Evolutionary conservation across 2,113 vertebrate species (phyloP).

Genomic region (Silurus asotus): DNA sequence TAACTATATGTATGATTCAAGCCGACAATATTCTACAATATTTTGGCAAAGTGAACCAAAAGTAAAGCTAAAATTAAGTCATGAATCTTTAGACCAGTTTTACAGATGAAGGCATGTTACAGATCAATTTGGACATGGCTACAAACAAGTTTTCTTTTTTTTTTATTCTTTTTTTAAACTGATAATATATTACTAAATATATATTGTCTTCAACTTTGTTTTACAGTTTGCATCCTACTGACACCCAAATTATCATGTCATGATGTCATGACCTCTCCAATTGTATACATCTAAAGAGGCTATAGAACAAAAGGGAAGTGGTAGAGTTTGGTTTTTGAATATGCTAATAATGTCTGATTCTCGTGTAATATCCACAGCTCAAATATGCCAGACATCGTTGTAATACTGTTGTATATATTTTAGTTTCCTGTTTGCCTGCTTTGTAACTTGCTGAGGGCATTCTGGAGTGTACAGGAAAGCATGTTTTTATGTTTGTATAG

Average conservation of each 20-base stretch:
- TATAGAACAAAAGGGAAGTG: background rate
- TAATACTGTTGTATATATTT: background rate
- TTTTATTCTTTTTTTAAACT: background rate
- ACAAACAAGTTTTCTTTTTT: too few relatives aligned
- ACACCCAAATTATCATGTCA: background rate
- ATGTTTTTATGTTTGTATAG: background rate
- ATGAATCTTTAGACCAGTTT: background rate
- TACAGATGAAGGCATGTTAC: background rate
- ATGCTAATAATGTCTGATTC: background rate
- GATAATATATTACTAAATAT: background rate
- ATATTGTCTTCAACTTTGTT: background rate
- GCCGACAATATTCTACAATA: background rate
- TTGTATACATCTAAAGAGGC: background rate
- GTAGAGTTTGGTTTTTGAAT: background rate
- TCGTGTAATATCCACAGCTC: background rate
- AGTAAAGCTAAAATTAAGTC: background rate
- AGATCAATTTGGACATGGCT: background rate
- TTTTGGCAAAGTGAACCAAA: background rate
- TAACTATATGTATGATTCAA: background rate
- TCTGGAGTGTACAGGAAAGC: background rate
- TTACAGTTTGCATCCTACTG: background rate
- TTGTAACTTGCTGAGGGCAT: background rate
- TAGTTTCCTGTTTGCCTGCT: conserved; percentile 17
- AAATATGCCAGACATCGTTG: background rate
- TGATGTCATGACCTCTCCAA: background rate